phyloP scores from a whole-genome alignment of 30 jellyfish, hydroid and myxozoan species.

The Cassiopea andromeda region DNA sequence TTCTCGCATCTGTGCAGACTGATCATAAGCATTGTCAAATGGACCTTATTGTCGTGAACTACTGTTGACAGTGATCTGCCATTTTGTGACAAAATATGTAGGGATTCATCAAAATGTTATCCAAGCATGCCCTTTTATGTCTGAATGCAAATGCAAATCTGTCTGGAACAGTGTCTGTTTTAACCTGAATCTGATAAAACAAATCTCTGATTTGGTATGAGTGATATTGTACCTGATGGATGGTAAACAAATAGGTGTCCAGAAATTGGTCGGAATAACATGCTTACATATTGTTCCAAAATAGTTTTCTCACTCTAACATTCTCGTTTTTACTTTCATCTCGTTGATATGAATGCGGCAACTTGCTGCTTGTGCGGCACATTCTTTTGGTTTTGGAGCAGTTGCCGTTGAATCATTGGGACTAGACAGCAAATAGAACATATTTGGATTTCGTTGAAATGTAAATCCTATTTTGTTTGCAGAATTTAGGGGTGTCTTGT shows the following conservation, averaged over 20 bases:
- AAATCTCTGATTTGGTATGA: not conserved
- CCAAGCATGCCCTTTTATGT: not conserved
- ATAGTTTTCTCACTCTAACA: not conserved
- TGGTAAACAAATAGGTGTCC: not conserved
- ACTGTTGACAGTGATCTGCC: not conserved
- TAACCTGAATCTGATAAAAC: not conserved
- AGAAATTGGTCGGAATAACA: not conserved
- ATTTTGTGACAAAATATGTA: not conserved
- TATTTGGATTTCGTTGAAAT: not conserved
- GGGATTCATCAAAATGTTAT: not conserved
- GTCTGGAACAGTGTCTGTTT: not conserved
- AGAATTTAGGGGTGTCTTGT: not conserved
- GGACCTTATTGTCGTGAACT: not conserved
- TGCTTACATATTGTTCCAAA: not conserved
- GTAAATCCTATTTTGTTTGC: not conserved
- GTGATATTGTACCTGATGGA: not conserved
- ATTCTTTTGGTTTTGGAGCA: not conserved
- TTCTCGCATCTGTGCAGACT: not conserved
- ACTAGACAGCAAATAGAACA: not conserved
- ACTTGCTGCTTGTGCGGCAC: not conserved
- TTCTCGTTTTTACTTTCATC: not conserved
- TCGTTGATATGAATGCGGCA: not conserved
- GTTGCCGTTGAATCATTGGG: not conserved
- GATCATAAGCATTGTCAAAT: not conserved
- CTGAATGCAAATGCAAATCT: not conserved